Percentiles rank a stretch among this genome's conserved stretches.
Evolutionary conservation across 2,113 vertebrate species (phyloP).

Genomic region (Platysteira castanea): DNA sequence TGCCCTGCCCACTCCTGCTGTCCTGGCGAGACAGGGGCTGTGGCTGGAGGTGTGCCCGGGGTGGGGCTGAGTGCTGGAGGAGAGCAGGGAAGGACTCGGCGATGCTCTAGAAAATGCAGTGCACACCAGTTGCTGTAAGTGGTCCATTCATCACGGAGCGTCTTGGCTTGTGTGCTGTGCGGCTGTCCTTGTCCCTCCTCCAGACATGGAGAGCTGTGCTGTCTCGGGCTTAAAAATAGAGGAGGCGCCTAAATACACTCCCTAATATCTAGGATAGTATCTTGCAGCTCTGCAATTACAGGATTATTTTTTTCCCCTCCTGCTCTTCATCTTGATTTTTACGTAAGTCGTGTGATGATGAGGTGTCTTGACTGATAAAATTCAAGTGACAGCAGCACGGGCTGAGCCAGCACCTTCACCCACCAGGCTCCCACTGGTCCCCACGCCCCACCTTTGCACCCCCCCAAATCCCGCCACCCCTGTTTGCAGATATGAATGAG

Average conservation of each 20-base stretch:
- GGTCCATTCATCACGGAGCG: conserved; percentile 58
- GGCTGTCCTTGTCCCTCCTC: conserved; percentile 63
- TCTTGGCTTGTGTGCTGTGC: conserved; percentile 35
- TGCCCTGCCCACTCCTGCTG: rapidly evolving
- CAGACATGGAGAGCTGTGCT: conserved; percentile 35
- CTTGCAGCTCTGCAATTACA: not conserved
- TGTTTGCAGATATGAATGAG: conserved; percentile 35
- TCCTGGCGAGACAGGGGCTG: not conserved
- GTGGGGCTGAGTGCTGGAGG: not conserved
- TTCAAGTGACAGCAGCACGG: not conserved
- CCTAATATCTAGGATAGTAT: conserved; percentile 36
- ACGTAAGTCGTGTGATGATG: not conserved
- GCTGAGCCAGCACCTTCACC: conserved; percentile 32
- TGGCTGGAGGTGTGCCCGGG: not conserved
- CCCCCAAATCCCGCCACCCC: not conserved
- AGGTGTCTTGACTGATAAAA: not conserved
- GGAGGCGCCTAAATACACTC: conserved; percentile 22
- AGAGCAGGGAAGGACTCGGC: not conserved
- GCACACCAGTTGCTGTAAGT: conserved; percentile 46
- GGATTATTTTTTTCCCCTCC: not conserved
- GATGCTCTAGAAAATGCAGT: conserved; percentile 11
- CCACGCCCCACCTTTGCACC: not conserved
- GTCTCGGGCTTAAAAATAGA: conserved; percentile 54
- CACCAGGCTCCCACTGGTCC: not conserved
- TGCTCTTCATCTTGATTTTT: not conserved